Evolutionary conservation across 1,140 invertebrate species (phyloP), one percentile per base, ranked within the genome.

Genomic region (Hermetia illucens): DNA sequence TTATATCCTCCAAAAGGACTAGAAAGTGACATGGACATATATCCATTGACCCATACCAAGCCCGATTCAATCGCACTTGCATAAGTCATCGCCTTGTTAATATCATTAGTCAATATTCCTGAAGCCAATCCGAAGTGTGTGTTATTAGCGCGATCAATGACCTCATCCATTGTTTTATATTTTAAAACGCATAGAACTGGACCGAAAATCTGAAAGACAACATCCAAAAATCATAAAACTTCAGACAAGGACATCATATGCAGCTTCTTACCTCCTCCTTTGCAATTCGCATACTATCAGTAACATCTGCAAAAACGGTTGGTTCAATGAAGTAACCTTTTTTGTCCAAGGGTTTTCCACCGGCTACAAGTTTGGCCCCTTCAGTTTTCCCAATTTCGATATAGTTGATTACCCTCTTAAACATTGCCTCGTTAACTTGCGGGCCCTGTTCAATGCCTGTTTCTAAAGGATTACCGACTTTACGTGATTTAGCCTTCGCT

Each of bases 131-230:
- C 89, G 58, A 92, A 94, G 21, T 66, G 66, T 3, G 86, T 85
- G 43, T 79, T 70, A 55, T 94, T 92, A 0, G 85, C 79, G 34
- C 86, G 68, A 41, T 84, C 75, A 25, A 94, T 77, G 0, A 84
- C 75, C 62, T 94, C 89, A 3, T 92, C 83, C 39, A 89, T 60
- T 3, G 74, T 78, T 17, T 81, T 75, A 52, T 92, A 94, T 51
- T 87, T 87, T 6, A 91, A 55, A 30, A 93, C 85, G 35, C 71
- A 72, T 64, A 87, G 83, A 1, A 94, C 88, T 4, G 89, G 89
- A 2, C 89, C 89, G 62, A 93, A 93, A 48, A 94, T 89, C 72
- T n/a, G n/a, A n/a, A n/a, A n/a, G n/a, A n/a, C n/a, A n/a, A n/a
- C n/a, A n/a, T n/a, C n/a, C n/a, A n/a, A n/a, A n/a, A n/a, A n/a